Evolutionary conservation across 2,888 invertebrate genomes (phyloP).

Genomic region (Oxytorus armatus): DNA sequence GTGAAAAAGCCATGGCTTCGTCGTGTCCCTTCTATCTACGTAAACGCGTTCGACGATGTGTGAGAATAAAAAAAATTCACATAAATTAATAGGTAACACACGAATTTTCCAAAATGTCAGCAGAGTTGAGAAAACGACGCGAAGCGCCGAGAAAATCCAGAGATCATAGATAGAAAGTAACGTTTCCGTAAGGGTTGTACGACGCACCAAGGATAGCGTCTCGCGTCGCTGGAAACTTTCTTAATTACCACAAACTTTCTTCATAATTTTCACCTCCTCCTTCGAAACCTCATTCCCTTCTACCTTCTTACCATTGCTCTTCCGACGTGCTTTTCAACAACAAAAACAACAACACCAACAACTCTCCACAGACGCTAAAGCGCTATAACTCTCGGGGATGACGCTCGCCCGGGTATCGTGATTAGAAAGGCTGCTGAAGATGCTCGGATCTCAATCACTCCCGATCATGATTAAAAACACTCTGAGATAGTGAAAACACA

Average conservation of each 20-base stretch:
- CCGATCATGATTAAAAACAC: not conserved
- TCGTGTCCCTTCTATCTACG: not conserved
- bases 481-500: not conserved
- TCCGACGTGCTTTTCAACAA: constrained; percentile 15
- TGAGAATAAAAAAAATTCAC: too few relatives aligned
- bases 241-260: constrained; percentile 64
- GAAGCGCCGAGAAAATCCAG: too few relatives aligned
- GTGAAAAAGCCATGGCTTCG: not conserved
- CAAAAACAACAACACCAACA: constrained; percentile 40
- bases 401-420: constrained; percentile 10
- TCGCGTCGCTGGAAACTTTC: constrained; percentile 55
- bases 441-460: not conserved
- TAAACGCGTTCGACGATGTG: not conserved
- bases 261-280: constrained; percentile 62
- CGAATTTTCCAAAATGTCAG: too few relatives aligned
- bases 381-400: constrained; percentile 22
- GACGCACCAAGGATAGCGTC: constrained; percentile 27
- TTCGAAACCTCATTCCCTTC: constrained; percentile 29
- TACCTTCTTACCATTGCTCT: constrained; percentile 13
- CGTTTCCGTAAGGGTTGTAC: constrained; percentile 46
- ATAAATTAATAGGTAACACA: too few relatives aligned
- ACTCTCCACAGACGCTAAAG: constrained; percentile 5
- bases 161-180: constrained; percentile 9
- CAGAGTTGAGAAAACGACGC: too few relatives aligned
- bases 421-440: constrained; percentile 17